Base-by-base conservation (phyloP, 2,888 invertebrate species). In the Chrysina gloriosa region DNA sequence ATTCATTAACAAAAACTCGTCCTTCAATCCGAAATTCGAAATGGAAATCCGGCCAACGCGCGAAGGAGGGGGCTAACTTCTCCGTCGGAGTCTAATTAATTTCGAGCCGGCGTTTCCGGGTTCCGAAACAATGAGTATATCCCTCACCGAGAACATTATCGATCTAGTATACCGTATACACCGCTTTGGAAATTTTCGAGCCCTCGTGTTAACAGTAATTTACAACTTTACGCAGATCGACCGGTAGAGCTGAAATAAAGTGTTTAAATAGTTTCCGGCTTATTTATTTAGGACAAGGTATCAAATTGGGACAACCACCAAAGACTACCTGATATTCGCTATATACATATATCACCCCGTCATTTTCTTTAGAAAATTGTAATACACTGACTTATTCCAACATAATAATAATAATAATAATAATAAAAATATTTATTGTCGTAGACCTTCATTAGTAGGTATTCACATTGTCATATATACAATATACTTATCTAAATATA, bases 1-100 rank as follows among this genome's bases (percentile, higher is more conserved):
- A 58, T 58, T 58, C 65, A 56, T 65, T 65, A 65, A 65, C 65
- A 65, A 65, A 65, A 56, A 56, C 42, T 9, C 52, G 36, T 48
- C 34, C 36, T 50, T 9, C 50, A 58, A 58, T 56, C 36, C 25
- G 36, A 56, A 56, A 36, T 39, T 58, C 39, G 39, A 58, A 58
- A 39, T 58, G 58, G 39, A 58, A 58, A 39, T 58, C 58, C 58
- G 58, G 56, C 1, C 39, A 1, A n/a, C 11, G 14, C 16, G 36
- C 3, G 25, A 25, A 39, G 39, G 36, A 47, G 19, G 7, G 14
- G 58, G 27, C 11, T 11, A 50, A 50, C 21, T 58, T 39, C 48
- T 63, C 23, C 14, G 47, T 9, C 21, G 36, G 50, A 47, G 45
- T 63, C 63, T 48, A 64, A 64, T 64, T 64, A 64, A 64, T 64